Base-by-base conservation (phyloP, 2,797 vertebrate genomes). In the Luscinia luscinia region DNA sequence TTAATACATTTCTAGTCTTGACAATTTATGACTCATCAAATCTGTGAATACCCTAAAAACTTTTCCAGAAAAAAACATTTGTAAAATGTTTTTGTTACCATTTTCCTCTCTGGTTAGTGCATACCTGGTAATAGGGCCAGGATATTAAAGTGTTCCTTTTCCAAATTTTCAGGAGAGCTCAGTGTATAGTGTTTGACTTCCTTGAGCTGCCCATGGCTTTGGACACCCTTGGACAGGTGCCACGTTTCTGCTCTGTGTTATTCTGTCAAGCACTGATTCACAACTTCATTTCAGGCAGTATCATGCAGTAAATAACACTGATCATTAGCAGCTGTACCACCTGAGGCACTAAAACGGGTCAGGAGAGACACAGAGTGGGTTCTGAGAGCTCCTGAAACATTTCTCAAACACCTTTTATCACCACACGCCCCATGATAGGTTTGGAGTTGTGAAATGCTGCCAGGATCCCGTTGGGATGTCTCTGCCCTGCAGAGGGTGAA, bases 201-300 rank as follows among this genome's bases (percentile, higher is more conserved):
- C 5, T 7, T 45, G 61, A 64, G 59, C 59, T 84, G 54, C 67
- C 84, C 4, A 0, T 67, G 77, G 22, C 81, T 87, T 36, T 89
- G 95, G 59, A 84, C 52, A 52, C 11, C 52, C 81, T 70, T 94
- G 91, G 91, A 54, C 28, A 77, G 76, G 45, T 14, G 49, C 89
- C 87, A 85, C 21, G 15, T 62, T 48, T 91, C 91, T 43, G 49
- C 64, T 74, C 52, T 24, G 52, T 57, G 73, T 83, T 52, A 57
- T 5, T 61, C 81, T 92, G 79, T 83, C 76, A 46, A 67, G 57
- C 81, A 20, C 81, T 64, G 81, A 83, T 93, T 95, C 90, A 87
- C 81, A 89, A 9, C 93, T 92, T 3, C 22, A 84, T 93, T 95
- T 74, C 87, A 83, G 84, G 64, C 78, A 70, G 34, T 26, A 40